Percentiles rank a stretch among this genome's conserved stretches.
phyloP scores from a whole-genome alignment of 2,888 invertebrate genomes.

The Girardia tigrina region DNA sequence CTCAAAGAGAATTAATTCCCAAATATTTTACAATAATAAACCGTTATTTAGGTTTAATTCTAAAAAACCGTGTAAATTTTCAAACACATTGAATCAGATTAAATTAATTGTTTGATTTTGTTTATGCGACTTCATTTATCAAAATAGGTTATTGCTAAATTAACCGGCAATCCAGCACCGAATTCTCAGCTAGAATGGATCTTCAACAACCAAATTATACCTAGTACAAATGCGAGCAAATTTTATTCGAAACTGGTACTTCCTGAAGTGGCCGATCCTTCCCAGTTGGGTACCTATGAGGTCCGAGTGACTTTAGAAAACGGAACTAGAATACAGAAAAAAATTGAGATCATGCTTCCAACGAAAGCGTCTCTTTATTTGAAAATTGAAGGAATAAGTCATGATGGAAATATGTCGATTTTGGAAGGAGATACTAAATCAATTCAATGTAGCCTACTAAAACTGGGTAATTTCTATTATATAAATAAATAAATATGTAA shows the following conservation, averaged over 20 bases:
- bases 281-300: not conserved
- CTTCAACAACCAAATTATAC: not conserved
- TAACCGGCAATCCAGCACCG: not conserved
- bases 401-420: not conserved
- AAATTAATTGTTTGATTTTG: no score
- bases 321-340: not conserved
- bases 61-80: no score
- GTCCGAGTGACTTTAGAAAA: not conserved
- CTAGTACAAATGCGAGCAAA: not conserved
- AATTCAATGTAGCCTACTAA: not conserved
- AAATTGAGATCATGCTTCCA: not conserved
- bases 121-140: no score
- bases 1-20: no score
- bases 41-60: no score
- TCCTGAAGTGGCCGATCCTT: not conserved
- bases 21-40: no score
- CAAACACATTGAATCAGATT: no score
- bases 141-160: not conserved
- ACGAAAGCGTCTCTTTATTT: not conserved
- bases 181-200: not conserved
- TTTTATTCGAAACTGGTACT: not conserved
- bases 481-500: no score
- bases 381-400: not conserved
- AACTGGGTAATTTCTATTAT: no score
- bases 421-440: conserved; percentile 2